These are phyloP conservation scores for Bradysia coprophila DNA, from an alignment of 1,140 invertebrate species.

Conservation along the genomic window DNA sequence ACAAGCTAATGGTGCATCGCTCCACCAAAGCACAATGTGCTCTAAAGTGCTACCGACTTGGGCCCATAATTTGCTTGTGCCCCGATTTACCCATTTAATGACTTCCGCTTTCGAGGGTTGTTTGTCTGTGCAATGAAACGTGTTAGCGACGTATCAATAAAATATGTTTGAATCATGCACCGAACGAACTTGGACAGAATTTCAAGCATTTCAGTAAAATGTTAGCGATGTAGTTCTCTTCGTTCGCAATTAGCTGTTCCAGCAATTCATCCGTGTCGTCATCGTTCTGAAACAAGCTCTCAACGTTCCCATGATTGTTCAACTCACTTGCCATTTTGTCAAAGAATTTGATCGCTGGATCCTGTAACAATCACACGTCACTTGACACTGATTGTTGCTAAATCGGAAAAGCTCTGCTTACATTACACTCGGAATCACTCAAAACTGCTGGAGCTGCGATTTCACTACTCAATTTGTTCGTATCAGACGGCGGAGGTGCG, in stretches of 20 bases:
- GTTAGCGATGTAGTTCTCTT: conserved; percentile 13
- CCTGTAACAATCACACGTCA: too few species aligned
- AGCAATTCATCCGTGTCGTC: neutral
- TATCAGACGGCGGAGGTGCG: too few species aligned
- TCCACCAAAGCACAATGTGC: conserved; percentile 66
- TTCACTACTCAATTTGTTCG: conserved; percentile 3
- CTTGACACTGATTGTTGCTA: too few species aligned
- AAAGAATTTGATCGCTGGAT: conserved; percentile 4
- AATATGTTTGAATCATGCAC: conserved; percentile 5
- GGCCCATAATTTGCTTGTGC: conserved; percentile 44
- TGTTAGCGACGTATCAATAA: neutral
- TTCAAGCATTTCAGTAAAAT: conserved; percentile 17
- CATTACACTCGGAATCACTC: neutral
- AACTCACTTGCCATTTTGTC: conserved; percentile 3
- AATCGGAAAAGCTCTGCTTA: too few species aligned
- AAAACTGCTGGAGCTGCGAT: conserved; percentile 1
- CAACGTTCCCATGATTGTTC: neutral
- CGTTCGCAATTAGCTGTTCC: conserved; percentile 1
- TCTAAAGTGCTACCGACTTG: conserved; percentile 53
- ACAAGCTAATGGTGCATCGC: conserved; percentile 39
- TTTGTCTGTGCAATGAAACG: neutral
- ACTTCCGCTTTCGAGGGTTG: conserved; percentile 23
- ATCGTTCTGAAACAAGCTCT: neutral
- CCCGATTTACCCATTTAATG: conserved; percentile 30
- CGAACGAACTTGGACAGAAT: conserved; percentile 19